Evolutionary conservation across 2,797 vertebrate genomes (phyloP), one percentile per base, ranked within the genome.

Genomic region (Pitangus sulphuratus): DNA sequence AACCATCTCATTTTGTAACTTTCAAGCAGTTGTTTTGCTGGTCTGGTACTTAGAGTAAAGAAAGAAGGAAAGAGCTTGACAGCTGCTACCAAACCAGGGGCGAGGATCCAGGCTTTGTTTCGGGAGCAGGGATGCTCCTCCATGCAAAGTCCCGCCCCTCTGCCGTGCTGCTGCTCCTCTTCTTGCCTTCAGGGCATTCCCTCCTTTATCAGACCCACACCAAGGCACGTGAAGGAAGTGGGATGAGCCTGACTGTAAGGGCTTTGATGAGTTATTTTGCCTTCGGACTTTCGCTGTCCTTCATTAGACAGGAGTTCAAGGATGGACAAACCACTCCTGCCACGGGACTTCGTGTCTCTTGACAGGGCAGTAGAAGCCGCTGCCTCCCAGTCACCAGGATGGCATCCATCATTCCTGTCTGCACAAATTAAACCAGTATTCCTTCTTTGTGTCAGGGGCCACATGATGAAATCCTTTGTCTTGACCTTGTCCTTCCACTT

Each of bases 131-230:
- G 30, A 50, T 64, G 65, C 14, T 56, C 6, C 26, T 45, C 40
- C 40, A 4, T 0, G 1, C 31, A 9, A 16, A 22, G 24, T 37
- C 15, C 21, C 33, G 61, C 18, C 21, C 68, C 47, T 57, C 33
- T 45, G 71, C 20, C 22, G 1, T 6, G 37, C 12, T 68, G 18
- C 70, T 74, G 44, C 65, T 53, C 14, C 30, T 84, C 35, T 57
- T n/a, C 31, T 40, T 0, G 0, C 25, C 19, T 66, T 71, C 57
- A 30, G 25, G 40, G 28, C 24, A 11, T 1, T 14, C 4, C 1
- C 3, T 15, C 6, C 14, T 76, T 15, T 56, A 66, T 53, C 48
- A 37, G 44, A 33, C 30, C 25, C 15, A 1, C 2, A 4, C 15
- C 33, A 3, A 5, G 3, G 31, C 20, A 14, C 22, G 26, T 20